These are phyloP conservation scores for Tiliacea aurago DNA, from an alignment of 2,888 invertebrate species.

Conservation along the genomic window DNA sequence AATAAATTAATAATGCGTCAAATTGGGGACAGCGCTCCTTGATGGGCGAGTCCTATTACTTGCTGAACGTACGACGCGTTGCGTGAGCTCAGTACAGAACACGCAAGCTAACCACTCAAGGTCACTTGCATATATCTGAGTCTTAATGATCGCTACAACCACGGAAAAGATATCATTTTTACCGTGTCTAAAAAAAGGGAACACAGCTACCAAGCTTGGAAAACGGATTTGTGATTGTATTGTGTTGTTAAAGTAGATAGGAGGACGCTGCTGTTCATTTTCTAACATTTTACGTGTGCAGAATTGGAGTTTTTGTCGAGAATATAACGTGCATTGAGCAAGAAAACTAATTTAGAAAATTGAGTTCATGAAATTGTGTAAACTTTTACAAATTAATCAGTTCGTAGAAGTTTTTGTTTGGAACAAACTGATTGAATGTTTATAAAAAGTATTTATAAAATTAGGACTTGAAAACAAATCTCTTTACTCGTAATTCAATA, in stretches of 20 bases:
- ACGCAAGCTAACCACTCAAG: no score
- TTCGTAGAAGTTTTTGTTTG: conserved; percentile 26
- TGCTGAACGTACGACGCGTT: no score
- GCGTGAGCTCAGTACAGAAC: no score
- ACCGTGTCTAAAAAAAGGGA: background rate
- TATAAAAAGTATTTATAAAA: conserved; percentile 18
- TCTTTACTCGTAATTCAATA: conserved; percentile 5
- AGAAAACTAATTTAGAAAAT: conserved; percentile 26
- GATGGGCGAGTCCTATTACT: no score
- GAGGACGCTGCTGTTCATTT: no score
- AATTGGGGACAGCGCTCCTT: no score
- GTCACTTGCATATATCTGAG: no score
- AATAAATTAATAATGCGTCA: no score
- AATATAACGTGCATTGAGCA: background rate
- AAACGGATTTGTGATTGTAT: background rate
- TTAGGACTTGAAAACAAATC: background rate
- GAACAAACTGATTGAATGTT: conserved; percentile 18
- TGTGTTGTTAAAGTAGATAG: background rate
- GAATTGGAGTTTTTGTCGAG: background rate
- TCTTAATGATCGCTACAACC: background rate
- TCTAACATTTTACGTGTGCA: background rate
- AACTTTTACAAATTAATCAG: conserved; percentile 38
- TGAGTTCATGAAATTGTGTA: conserved; percentile 13
- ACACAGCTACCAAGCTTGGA: background rate
- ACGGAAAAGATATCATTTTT: background rate